Evolutionary conservation across 2,888 invertebrate genomes (phyloP).

Genomic region (Scelioninae gen. 1): DNA sequence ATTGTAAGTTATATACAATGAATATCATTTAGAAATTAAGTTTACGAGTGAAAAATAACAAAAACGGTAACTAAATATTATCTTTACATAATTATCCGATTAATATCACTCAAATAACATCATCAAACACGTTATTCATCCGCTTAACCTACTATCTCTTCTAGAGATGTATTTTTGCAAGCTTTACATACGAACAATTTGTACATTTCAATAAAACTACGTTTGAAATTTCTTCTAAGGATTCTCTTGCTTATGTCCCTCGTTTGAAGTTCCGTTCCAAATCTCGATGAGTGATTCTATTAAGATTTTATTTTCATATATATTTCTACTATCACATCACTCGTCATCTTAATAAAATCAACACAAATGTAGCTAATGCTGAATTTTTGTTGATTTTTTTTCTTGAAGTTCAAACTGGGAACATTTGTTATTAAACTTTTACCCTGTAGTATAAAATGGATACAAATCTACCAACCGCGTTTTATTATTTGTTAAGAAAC

Average conservation of each 20-base stretch:
- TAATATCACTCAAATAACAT: slow-evolving; percentile 39
- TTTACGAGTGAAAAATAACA: slow-evolving; percentile 32
- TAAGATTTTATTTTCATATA: slow-evolving; percentile 20
- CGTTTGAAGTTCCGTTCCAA: slow-evolving; percentile 12
- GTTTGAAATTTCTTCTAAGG: slow-evolving; percentile 11
- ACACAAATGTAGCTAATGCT: not conserved
- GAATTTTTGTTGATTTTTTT: not conserved
- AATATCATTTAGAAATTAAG: slow-evolving; percentile 39
- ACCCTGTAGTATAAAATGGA: slow-evolving; percentile 62
- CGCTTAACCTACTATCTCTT: slow-evolving; percentile 6
- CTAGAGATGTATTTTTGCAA: slow-evolving; percentile 22
- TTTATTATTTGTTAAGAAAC: slow-evolving; percentile 32
- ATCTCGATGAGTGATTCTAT: slow-evolving; percentile 9
- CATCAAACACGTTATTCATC: slow-evolving; percentile 5
- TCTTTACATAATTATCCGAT: slow-evolving; percentile 32
- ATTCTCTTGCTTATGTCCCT: not conserved
- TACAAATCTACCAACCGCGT: slow-evolving; percentile 48
- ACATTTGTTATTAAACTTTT: slow-evolving; percentile 27
- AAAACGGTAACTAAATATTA: slow-evolving; percentile 8
- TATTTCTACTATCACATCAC: slow-evolving; percentile 42
- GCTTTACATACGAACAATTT: slow-evolving; percentile 50
- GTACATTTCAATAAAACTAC: slow-evolving; percentile 35
- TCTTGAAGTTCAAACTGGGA: slow-evolving; percentile 18
- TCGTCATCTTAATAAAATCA: slow-evolving; percentile 38
- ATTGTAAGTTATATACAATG: slow-evolving; percentile 40